These are phyloP conservation scores for Lagria hirta DNA, from an alignment of 2,888 invertebrate species.

Conservation along the genomic window DNA sequence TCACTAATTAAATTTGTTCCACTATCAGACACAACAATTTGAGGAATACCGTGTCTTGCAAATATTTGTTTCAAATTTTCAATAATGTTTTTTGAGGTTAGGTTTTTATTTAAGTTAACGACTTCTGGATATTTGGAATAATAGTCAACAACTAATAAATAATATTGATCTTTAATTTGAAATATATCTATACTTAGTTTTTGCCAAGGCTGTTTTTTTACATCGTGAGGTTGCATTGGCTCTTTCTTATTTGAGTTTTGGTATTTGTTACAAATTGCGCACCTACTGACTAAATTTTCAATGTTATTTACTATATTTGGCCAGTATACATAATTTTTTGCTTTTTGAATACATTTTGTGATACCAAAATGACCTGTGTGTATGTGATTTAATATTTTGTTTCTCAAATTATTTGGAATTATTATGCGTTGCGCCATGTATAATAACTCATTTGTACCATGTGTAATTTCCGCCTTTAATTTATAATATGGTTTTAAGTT, in stretches of 20 bases:
- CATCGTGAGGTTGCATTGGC: constrained; percentile 27
- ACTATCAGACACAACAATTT: constrained; percentile 23
- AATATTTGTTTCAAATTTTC: constrained; percentile 23
- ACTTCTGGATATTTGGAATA: constrained; percentile 36
- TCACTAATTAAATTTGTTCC: constrained; percentile 12
- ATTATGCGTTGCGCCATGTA: constrained; percentile 30
- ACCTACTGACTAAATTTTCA: constrained; percentile 29
- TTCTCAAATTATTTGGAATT: constrained; percentile 31
- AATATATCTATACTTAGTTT: constrained; percentile 34
- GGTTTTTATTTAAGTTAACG: constrained; percentile 7
- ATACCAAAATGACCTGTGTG: constrained; percentile 37
- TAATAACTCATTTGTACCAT: constrained; percentile 28
- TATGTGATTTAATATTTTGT: constrained; percentile 29
- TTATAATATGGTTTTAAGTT: constrained; percentile 23
- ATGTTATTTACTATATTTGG: constrained; percentile 32
- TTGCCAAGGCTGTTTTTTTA: constrained; percentile 33
- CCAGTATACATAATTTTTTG: constrained; percentile 33
- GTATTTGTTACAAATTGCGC: constrained; percentile 32
- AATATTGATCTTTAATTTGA: constrained; percentile 27
- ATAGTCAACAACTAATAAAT: constrained; percentile 34
- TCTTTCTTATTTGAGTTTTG: constrained; percentile 29
- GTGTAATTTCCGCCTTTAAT: constrained; percentile 17
- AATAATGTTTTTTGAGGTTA: constrained; percentile 13
- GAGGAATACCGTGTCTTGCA: constrained; percentile 25
- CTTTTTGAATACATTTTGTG: constrained; percentile 29